Base-by-base conservation (phyloP, 2,113 vertebrate genomes). In the Oryzias curvinotus region DNA sequence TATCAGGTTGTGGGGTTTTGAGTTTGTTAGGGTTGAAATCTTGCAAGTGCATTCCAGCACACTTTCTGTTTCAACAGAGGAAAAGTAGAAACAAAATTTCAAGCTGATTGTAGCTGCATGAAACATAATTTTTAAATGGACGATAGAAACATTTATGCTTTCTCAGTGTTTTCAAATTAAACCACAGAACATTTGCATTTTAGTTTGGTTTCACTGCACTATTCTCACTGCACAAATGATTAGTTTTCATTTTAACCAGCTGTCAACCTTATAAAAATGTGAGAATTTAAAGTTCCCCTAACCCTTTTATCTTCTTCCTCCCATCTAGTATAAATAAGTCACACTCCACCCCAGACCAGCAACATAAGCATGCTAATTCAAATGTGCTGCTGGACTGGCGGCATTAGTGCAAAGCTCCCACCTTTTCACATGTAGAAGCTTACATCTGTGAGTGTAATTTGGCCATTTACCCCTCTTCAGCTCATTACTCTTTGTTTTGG, bases 401-500 rank as follows among this genome's bases (percentile, higher is more conserved):
- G 53, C 15, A 48, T 46, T 41, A 46, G 42, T 45, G 44, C 15
- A 52, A 13, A 14, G 17, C 52, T 14, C 36, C 42, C n/a, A 15
- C 6, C 7, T 48, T 58, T 57, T 58, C 17, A 16, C 52, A 54
- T 21, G 14, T 26, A 48, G 19, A 2, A 51, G 4, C 23, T n/a
- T 52, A 52, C 15, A 25, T 4, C 28, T 15, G 53, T 57, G 3
- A 49, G 8, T 57, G 10, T 57, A 52, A 41, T 55, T 49, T 5
- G 46, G 60, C 36, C 12, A 52, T 51, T 55, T 42, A 0, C 2
- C 49, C 45, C 44, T 52, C 28, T 45, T 8, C 17, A 52, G 28
- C 41, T 48, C 13, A 48, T 23, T 49, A 49, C 13, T 4, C 46
- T 53, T 63, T 25, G 46, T 64, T 77, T 63, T 57, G n/a, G 7